A percentile compares a stretch with the other conserved stretches of the same genome.
These are phyloP conservation scores for Pecten maximus DNA, from an alignment of 2,888 invertebrate genomes.

Conservation along the genomic window DNA sequence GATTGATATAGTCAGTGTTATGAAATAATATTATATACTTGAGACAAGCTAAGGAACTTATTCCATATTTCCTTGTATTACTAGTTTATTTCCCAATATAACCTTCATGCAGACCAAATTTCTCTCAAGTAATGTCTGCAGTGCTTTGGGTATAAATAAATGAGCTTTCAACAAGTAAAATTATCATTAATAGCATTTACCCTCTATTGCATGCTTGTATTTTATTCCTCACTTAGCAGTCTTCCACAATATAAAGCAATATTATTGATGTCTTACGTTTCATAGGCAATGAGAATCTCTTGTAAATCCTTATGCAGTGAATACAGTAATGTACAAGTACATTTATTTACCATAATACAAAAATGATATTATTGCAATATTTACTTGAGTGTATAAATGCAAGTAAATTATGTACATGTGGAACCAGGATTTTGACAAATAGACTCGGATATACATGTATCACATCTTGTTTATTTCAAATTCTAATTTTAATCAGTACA, in stretches of 20 bases:
- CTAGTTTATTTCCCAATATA: background rate
- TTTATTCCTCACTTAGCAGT: background rate
- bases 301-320: too few species aligned
- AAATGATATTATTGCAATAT: background rate
- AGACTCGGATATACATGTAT: background rate
- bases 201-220: background rate
- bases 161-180: background rate
- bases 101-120: background rate
- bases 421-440: background rate
- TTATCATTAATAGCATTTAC: background rate
- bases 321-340: too few species aligned
- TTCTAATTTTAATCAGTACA: background rate
- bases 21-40: background rate
- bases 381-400: background rate
- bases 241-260: background rate
- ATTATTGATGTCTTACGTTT: background rate
- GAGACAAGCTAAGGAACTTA: background rate
- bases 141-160: background rate
- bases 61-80: background rate
- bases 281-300: too few species aligned
- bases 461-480: background rate
- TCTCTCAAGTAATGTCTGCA: background rate
- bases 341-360: too few species aligned
- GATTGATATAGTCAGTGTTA: background rate
- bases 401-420: background rate